Evolutionary conservation across 2,797 vertebrate species (phyloP).

Genomic region (Decapterus maruadsi): DNA sequence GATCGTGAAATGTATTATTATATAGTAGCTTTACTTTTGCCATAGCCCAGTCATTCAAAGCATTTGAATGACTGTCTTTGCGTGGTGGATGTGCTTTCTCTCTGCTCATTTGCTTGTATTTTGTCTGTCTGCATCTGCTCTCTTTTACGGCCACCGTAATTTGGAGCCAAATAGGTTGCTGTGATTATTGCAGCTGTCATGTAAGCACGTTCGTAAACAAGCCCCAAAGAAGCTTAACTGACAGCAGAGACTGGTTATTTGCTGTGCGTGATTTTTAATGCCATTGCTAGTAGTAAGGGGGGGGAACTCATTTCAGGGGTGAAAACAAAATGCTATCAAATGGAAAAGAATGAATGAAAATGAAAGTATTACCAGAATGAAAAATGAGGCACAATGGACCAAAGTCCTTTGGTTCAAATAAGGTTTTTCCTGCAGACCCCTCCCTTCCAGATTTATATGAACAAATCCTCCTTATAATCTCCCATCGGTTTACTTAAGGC

Average conservation of each 20-base stretch:
- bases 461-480: conserved; percentile 54
- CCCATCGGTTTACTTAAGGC: conserved; percentile 20
- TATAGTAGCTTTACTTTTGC: background rate
- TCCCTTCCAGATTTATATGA: conserved; percentile 30
- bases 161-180: conserved; percentile 23
- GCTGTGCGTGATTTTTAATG: background rate
- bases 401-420: background rate
- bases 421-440: background rate
- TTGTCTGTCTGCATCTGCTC: conserved; percentile 13
- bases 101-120: background rate
- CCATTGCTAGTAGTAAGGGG: background rate
- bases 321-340: background rate
- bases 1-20: background rate
- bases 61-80: too few relatives aligned
- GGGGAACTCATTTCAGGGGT: background rate
- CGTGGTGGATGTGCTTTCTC: background rate
- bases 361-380: background rate
- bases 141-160: conserved; percentile 5
- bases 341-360: conserved; percentile 3
- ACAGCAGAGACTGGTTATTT: conserved; percentile 9
- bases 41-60: background rate
- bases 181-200: conserved; percentile 48
- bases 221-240: conserved; percentile 60
- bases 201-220: conserved; percentile 56
- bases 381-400: background rate